Percentiles rank a stretch among this genome's conserved stretches.
phyloP scores from a whole-genome alignment of 2,888 invertebrate genomes.

The Drosophila gaucha region DNA sequence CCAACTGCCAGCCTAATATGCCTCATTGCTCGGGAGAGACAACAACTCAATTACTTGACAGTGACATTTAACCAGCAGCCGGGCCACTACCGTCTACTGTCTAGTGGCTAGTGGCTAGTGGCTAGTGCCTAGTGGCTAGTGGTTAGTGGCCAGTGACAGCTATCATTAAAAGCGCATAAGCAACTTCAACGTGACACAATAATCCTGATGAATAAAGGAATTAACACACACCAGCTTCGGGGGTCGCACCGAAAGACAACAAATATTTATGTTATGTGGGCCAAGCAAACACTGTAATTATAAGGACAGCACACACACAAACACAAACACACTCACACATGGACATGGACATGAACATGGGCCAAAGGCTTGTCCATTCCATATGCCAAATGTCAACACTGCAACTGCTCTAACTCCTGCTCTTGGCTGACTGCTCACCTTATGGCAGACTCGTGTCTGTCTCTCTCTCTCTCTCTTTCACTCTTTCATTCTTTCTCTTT shows the following conservation, averaged over 20 bases:
- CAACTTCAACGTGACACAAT: conserved; percentile 77
- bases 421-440: conserved; percentile 32
- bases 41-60: conserved; percentile 66
- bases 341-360: conserved; percentile 19
- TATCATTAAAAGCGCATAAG: conserved; percentile 80
- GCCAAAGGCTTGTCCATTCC: conserved; percentile 66
- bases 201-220: conserved; percentile 77
- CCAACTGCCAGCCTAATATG: conserved; percentile 48
- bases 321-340: conserved; percentile 13
- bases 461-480: conserved; percentile 10
- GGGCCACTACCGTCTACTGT: too few species aligned
- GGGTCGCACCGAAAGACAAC: conserved; percentile 7
- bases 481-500: too few species aligned
- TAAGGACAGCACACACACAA: conserved; percentile 46
- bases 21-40: conserved; percentile 46
- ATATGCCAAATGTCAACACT: conserved; percentile 78
- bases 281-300: conserved; percentile 79
- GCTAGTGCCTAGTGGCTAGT: conserved; percentile 1
- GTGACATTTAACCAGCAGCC: conserved; percentile 61
- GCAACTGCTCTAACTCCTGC: neutral
- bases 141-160: conserved; percentile 52
- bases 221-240: conserved; percentile 51
- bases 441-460: conserved; percentile 27
- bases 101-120: conserved; percentile 8
- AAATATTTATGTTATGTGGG: conserved; percentile 68